These are phyloP conservation scores for Fulmarus glacialis DNA, from an alignment of 2,113 vertebrate species.

Conservation along the genomic window DNA sequence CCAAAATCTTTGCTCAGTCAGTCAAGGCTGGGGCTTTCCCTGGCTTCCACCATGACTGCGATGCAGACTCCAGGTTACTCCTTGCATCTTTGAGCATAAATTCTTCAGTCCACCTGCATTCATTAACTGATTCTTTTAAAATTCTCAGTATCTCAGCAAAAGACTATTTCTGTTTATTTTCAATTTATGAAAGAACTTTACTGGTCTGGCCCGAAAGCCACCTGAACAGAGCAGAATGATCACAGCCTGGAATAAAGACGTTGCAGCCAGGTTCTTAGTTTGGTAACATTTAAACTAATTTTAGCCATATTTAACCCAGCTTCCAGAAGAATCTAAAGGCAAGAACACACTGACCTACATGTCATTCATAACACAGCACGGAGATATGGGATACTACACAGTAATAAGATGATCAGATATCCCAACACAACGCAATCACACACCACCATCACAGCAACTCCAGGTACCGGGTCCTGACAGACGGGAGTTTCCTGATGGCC, in stretches of 20 bases:
- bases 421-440: neutral
- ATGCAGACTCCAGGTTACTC: neutral
- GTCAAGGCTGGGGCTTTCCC: neutral
- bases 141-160: neutral
- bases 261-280: neutral
- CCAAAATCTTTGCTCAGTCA: neutral
- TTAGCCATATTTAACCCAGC: neutral
- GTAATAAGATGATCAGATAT: neutral
- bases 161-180: neutral
- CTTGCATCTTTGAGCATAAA: neutral
- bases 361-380: neutral
- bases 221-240: neutral
- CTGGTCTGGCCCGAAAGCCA: neutral
- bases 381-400: neutral
- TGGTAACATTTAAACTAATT: neutral
- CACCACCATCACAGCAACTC: neutral
- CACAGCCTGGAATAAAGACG: neutral
- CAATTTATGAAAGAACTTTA: neutral
- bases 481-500: neutral
- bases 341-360: neutral
- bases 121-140: neutral
- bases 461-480: neutral
- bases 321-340: neutral
- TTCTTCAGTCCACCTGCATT: neutral
- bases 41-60: rapidly evolving